A percentile compares a stretch with the other conserved stretches of the same genome.
Conservation (phyloP, 2,797 vertebrate species). For the Sylvilagus floridanus region DNA sequence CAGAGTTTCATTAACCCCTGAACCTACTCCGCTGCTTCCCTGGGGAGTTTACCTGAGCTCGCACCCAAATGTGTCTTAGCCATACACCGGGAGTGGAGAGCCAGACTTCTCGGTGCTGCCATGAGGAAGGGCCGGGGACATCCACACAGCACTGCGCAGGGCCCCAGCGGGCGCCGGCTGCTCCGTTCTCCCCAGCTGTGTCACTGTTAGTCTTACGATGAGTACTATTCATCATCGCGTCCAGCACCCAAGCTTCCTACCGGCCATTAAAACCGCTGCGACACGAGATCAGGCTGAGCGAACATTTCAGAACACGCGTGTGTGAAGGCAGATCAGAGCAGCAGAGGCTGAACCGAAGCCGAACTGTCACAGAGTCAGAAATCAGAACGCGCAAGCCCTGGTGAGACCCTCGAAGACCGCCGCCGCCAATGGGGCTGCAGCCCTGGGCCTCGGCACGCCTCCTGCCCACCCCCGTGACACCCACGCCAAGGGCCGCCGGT, state of each 20-base stretch:
- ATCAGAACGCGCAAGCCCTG: neutral
- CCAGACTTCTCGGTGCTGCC: neutral
- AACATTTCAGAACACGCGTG: neutral
- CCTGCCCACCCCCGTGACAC: neutral
- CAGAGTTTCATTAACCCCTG: neutral
- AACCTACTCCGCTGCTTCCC: neutral
- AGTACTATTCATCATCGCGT: neutral
- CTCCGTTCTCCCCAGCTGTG: accelerated
- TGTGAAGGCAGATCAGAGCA: neutral
- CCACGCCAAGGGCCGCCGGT: neutral
- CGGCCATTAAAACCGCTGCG: neutral
- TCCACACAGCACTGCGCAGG: accelerated
- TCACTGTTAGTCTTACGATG: neutral
- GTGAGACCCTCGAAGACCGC: neutral
- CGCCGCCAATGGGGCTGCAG: no score
- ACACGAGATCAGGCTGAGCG: neutral
- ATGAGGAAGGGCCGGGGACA: neutral
- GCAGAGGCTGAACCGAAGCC: neutral
- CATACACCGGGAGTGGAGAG: neutral
- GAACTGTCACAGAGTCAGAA: neutral
- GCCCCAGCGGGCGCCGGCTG: accelerated
- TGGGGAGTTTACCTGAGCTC: neutral
- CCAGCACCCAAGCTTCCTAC: neutral
- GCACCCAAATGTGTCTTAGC: neutral
- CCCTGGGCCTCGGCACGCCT: accelerated